These are phyloP conservation scores for Protomyctophum bolini DNA, from an alignment of 2,113 vertebrate genomes.

Conservation along the genomic window DNA sequence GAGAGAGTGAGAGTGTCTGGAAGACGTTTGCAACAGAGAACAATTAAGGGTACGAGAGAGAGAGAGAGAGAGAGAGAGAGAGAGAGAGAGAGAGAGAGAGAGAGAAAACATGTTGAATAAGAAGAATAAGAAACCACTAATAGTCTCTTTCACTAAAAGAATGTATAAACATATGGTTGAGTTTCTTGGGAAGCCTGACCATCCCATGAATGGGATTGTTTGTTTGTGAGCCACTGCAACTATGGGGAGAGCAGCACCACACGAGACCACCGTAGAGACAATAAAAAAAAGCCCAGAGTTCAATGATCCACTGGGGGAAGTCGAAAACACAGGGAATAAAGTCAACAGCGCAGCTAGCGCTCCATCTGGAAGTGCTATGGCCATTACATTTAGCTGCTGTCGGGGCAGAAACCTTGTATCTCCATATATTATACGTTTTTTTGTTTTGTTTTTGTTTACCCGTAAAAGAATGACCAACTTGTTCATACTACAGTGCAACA, in stretches of 20 bases:
- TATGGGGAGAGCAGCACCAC: slow-evolving; percentile 31
- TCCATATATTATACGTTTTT: too few relatives aligned
- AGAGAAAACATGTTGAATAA: slow-evolving; percentile 45
- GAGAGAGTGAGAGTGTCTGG: too few relatives aligned
- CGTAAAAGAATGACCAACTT: too few relatives aligned
- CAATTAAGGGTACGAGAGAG: slow-evolving; percentile 1
- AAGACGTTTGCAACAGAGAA: not conserved
- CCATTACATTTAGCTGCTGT: not conserved
- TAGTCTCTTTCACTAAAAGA: slow-evolving; percentile 53
- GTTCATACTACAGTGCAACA: too few relatives aligned
- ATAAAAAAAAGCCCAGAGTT: slow-evolving; percentile 4
- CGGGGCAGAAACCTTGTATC: too few relatives aligned
- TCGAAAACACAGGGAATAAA: not conserved
- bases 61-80: not conserved
- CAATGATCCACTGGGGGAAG: not conserved
- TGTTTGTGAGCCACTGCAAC: slow-evolving; percentile 56
- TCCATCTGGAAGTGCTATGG: not conserved
- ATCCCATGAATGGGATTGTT: slow-evolving; percentile 59
- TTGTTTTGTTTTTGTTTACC: too few relatives aligned
- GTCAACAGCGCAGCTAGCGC: not conserved
- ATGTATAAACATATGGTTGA: slow-evolving; percentile 70
- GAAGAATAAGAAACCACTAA: slow-evolving; percentile 58
- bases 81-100: slow-evolving; percentile 37
- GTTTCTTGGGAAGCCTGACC: slow-evolving; percentile 61
- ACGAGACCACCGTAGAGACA: slow-evolving; percentile 28